Base-by-base conservation (phyloP, 2,113 vertebrate genomes). In the Oreocharis arfaki region DNA sequence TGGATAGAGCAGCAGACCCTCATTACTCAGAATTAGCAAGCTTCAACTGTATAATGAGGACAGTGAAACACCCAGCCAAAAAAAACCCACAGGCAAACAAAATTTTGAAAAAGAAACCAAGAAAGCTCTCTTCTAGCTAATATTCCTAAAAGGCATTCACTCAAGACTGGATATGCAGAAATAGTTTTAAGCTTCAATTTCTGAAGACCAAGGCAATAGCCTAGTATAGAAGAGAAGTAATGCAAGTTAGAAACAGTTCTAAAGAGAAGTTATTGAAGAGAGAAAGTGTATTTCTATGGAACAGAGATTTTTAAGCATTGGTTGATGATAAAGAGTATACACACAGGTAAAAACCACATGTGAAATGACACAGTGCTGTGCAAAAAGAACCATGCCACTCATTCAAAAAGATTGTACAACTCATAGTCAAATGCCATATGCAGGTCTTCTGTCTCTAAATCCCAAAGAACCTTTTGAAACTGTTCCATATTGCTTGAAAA, bases 271-370 rank as follows among this genome's bases (percentile, higher is more conserved):
- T 44, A 70, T 13, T 67, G 10, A 27, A 49, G 27, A 75, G 7
- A 57, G 32, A 76, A 79, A 60, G 20, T 7, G 1, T 37, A 55
- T 55, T 86, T 84, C 42, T 61, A 6, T 23, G 23, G 26, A 65
- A 23, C 3, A 26, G 23, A 20, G 21, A 28, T 53, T 90, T 84
- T 73, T 41, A 84, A 73, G n/a, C 23, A 30, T 1, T 42, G 19
- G 13, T 18, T 83, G 50, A 61, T n/a, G 26, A 32, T 35, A 13
- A 85, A 49, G 42, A 64, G 4, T 30, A 57, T 5, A 55, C 3
- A 69, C 0, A 0, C 2, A 46, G 7, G 5, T 52, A 28, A 75
- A 78, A 90, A 46, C 0, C 9, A 53, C 28, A 57, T 26, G 1
- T 37, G 35, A 79, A 88, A 74, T 3, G 53, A 32, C 35, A 73